Conservation (phyloP, 2,113 vertebrate genomes). For the Oncorhynchus mykiss region DNA sequence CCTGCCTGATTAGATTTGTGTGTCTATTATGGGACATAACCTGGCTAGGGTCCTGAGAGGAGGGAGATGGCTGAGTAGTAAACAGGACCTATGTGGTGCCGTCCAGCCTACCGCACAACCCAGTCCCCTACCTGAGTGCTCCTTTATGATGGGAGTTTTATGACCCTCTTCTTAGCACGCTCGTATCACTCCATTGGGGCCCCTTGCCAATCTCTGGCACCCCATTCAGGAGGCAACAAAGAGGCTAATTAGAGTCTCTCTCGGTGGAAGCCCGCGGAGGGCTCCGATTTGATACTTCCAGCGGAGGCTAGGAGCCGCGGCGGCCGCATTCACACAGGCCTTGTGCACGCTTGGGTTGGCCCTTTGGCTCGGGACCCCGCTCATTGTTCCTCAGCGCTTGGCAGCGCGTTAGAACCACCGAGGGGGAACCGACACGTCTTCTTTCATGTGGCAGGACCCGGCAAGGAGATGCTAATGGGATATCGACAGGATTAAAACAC, state of each 20-base stretch:
- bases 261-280: constrained; percentile 64
- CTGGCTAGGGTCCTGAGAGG: neutral
- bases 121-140: constrained; percentile 57
- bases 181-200: constrained; percentile 59
- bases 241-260: constrained; percentile 77
- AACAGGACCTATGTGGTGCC: constrained; percentile 23
- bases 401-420: constrained; percentile 67
- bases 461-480: constrained; percentile 76
- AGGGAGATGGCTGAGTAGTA: constrained; percentile 18
- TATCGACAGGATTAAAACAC: constrained; percentile 77
- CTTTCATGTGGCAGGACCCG: constrained; percentile 70
- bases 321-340: constrained; percentile 52
- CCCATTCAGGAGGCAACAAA: constrained; percentile 73
- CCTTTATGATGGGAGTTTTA: constrained; percentile 53
- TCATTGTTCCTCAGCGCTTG: constrained; percentile 60
- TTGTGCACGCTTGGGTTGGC: constrained; percentile 70
- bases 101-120: neutral
- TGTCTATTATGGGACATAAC: neutral
- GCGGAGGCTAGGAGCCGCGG: constrained; percentile 70
- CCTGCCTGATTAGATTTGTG: neutral
- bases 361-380: constrained; percentile 69
- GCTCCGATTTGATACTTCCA: constrained; percentile 75
- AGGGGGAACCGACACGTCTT: constrained; percentile 68
- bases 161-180: constrained; percentile 63
- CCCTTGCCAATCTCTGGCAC: constrained; percentile 62